Conservation (phyloP, 2,888 invertebrate species). For the Drosophila macrospina region DNA sequence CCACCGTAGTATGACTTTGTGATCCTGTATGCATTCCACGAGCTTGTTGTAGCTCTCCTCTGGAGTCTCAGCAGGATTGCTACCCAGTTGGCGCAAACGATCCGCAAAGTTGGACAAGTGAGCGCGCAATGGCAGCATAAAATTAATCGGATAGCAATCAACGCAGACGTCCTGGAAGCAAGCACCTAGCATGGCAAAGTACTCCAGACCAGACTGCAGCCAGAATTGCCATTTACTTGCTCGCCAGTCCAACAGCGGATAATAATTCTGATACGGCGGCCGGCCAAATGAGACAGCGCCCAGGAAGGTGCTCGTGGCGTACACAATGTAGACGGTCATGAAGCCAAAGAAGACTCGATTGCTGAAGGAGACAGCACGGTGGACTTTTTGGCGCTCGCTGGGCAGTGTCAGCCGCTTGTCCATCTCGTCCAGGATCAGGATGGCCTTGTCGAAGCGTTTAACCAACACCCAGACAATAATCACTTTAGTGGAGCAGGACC, state of each 20-base stretch:
- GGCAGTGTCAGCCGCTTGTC: conserved; percentile 54
- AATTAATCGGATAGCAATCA: conserved; percentile 77
- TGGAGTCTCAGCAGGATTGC: conserved; percentile 35
- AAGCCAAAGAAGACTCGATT: conserved; percentile 67
- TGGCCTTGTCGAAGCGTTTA: conserved; percentile 59
- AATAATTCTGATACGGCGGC: conserved; percentile 76
- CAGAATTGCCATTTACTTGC: conserved; percentile 51
- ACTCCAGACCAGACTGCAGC: conserved; percentile 68
- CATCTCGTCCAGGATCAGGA: conserved; percentile 64
- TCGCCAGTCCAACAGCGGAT: conserved; percentile 74
- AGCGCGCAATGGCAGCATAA: conserved; percentile 63
- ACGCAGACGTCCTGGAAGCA: conserved; percentile 72
- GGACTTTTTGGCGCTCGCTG: conserved; percentile 54
- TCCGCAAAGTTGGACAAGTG: conserved; percentile 67
- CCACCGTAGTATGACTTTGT: conserved; percentile 64
- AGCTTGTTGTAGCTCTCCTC: conserved; percentile 63
- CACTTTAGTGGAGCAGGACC: conserved; percentile 72
- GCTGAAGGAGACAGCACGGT: conserved; percentile 56
- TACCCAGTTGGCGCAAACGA: conserved; percentile 63
- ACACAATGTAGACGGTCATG: conserved; percentile 59
- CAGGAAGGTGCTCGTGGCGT: conserved; percentile 65
- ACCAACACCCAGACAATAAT: conserved; percentile 63
- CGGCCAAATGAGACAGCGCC: conserved; percentile 57
- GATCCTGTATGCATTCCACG: conserved; percentile 70
- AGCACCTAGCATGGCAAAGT: conserved; percentile 64